Conservation (phyloP, 2,888 invertebrate genomes). For the Spisula solida region DNA sequence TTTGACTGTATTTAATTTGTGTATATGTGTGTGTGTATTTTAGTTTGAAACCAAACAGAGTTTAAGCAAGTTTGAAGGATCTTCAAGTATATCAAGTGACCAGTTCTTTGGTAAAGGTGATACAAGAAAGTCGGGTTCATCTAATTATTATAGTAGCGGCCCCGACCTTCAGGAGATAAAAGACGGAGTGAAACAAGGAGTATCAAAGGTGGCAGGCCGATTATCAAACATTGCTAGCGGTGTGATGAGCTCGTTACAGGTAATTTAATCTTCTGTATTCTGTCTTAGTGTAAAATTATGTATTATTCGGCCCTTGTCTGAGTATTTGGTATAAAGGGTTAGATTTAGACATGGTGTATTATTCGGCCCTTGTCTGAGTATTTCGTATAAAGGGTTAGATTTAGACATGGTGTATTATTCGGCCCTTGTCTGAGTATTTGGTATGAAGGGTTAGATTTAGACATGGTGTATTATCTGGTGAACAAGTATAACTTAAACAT, state of each 20-base stretch:
- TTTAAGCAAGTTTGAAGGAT: conserved; percentile 95
- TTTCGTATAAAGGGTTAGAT: no score
- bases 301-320: neutral
- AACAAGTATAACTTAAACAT: no score
- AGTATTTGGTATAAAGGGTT: no score
- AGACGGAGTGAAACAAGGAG: conserved; percentile 98
- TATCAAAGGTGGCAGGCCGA: conserved; percentile 98
- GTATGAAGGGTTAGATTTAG: no score
- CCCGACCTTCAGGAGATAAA: conserved; percentile 98
- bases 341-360: no score
- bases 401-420: no score
- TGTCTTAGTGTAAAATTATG: neutral
- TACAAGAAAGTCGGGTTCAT: conserved; percentile 54
- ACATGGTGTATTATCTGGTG: no score
- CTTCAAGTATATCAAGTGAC: conserved; percentile 97
- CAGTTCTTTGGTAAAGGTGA: conserved; percentile 93
- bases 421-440: no score
- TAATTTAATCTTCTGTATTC: conserved; percentile 76
- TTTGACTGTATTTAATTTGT: no score
- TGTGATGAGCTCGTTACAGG: conserved; percentile 97
- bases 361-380: no score
- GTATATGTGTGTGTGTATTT: conserved; percentile 57
- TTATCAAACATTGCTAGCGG: conserved; percentile 97
- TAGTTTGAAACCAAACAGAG: conserved; percentile 88
- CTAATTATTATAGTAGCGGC: conserved; percentile 67